A percentile compares a stretch with the other conserved stretches of the same genome.
Conservation (phyloP, 2,113 vertebrate species). For the Lanius ludovicianus region DNA sequence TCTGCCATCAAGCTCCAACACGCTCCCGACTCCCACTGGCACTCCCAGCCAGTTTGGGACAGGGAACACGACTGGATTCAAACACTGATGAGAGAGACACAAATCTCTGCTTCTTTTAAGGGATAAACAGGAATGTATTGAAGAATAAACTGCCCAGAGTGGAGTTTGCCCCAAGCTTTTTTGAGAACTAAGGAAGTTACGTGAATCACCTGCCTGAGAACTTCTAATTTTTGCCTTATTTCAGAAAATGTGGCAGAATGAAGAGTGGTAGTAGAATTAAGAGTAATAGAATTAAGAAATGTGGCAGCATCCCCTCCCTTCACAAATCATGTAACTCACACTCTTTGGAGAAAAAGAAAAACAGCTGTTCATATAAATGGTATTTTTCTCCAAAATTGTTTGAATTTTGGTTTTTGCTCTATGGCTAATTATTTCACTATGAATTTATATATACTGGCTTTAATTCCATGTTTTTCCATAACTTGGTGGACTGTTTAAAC, state of each 20-base stretch:
- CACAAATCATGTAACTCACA: neutral
- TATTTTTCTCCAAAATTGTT: neutral
- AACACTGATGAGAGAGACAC: rapidly evolving
- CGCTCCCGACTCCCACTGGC: neutral
- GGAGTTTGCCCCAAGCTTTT: neutral
- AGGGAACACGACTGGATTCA: rapidly evolving
- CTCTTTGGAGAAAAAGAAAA: neutral
- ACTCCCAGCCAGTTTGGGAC: neutral
- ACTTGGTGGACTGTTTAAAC: neutral
- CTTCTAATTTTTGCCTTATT: neutral
- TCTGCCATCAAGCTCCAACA: neutral
- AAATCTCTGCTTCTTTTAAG: neutral
- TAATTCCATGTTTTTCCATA: neutral
- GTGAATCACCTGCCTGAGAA: neutral
- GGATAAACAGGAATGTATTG: neutral
- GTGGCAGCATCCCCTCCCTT: neutral
- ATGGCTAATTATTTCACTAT: neutral
- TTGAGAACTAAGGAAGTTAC: neutral
- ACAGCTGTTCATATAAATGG: neutral
- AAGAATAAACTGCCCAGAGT: neutral
- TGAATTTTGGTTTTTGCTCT: neutral
- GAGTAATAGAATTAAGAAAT: neutral
- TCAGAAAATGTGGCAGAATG: neutral
- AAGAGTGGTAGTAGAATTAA: neutral
- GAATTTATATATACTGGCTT: neutral